Percentiles rank a stretch among this genome's conserved stretches.
Conservation (phyloP, 2,113 vertebrate species). For the Alexandromys fortis region DNA sequence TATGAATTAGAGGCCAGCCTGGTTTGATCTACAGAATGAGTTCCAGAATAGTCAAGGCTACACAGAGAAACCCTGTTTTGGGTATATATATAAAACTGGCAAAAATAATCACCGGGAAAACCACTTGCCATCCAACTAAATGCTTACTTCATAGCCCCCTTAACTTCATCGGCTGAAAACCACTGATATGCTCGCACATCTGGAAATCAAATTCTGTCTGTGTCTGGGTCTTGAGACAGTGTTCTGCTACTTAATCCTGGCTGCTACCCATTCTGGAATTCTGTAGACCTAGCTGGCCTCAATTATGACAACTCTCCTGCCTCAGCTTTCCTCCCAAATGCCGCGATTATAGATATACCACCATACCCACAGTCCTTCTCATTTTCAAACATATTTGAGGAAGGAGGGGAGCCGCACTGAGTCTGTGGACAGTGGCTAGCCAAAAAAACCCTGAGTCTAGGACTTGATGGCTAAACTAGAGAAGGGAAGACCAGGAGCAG, state of each 20-base stretch:
- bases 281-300: background rate
- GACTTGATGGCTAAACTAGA: background rate
- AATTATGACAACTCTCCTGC: background rate
- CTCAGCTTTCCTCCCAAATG: background rate
- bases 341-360: background rate
- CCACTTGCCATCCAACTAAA: background rate
- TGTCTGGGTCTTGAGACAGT: background rate
- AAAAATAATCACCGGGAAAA: background rate
- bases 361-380: background rate
- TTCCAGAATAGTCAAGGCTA: background rate
- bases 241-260: background rate
- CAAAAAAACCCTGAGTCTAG: background rate
- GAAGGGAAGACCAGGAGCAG: background rate
- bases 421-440: background rate
- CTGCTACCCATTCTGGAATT: background rate
- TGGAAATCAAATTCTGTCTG: background rate
- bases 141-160: background rate
- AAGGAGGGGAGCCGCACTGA: fast-evolving
- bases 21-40: background rate
- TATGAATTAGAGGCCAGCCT: background rate
- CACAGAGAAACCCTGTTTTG: background rate
- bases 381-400: background rate
- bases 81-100: too few species aligned
- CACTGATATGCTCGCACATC: background rate
- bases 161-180: background rate